Conservation (phyloP, 2,888 invertebrate species). For the Tipula vernalis region DNA sequence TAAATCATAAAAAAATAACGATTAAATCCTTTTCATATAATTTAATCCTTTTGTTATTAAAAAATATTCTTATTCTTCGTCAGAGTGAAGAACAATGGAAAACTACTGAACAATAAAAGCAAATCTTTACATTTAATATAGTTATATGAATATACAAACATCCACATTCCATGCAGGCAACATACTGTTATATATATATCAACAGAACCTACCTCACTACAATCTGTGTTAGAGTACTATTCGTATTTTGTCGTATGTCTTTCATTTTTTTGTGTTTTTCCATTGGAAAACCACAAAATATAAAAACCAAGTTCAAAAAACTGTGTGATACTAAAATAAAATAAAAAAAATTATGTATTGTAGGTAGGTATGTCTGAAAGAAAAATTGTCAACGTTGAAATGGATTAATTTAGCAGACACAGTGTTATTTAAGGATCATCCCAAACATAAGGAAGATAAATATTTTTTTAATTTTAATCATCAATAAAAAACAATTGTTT, state of each 20-base stretch:
- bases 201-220: neutral
- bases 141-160: neutral
- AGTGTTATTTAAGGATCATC: neutral
- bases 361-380: neutral
- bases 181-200: neutral
- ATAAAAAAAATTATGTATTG: neutral
- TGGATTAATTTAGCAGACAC: neutral
- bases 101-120: neutral
- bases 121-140: neutral
- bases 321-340: neutral
- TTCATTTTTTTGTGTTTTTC: neutral
- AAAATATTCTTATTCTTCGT: neutral
- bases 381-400: neutral
- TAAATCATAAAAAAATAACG: neutral
- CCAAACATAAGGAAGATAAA: neutral
- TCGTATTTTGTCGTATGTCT: neutral
- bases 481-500: slow-evolving; percentile 1
- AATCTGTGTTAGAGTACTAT: neutral
- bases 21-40: neutral
- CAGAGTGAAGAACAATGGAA: neutral
- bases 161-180: neutral
- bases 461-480: neutral
- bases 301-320: neutral
- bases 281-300: neutral
- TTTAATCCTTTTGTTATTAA: slow-evolving; percentile 4